phyloP scores from a whole-genome alignment of 2,113 vertebrate genomes.

The Caranx melampygus region DNA sequence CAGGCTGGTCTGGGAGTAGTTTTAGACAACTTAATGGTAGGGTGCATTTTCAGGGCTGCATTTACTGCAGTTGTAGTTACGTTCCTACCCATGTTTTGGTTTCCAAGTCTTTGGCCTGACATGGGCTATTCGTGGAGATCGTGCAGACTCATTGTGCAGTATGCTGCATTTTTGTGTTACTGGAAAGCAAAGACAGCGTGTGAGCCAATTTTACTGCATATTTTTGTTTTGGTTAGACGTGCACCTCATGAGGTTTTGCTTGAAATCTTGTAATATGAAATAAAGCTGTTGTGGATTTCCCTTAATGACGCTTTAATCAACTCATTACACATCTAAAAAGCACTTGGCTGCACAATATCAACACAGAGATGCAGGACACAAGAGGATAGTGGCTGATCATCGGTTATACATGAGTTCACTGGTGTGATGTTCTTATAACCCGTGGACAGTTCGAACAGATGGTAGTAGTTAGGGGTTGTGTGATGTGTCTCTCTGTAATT shows the following conservation, averaged over 20 bases:
- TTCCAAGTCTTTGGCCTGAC: slow-evolving; percentile 11
- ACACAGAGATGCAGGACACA: neutral
- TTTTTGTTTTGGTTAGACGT: neutral
- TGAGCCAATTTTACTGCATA: neutral
- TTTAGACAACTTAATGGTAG: slow-evolving; percentile 66
- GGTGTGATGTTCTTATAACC: too few relatives aligned
- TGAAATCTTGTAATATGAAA: neutral
- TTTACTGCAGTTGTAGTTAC: slow-evolving; percentile 33
- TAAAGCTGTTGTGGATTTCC: neutral
- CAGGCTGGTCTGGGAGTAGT: slow-evolving; percentile 24
- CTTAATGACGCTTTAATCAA: too few relatives aligned
- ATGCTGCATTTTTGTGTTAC: neutral
- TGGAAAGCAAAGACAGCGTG: neutral
- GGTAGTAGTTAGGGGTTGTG: too few relatives aligned
- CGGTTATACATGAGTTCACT: too few relatives aligned
- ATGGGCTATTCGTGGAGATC: slow-evolving; percentile 6
- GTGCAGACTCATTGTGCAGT: neutral
- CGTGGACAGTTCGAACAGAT: too few relatives aligned
- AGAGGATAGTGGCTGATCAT: too few relatives aligned
- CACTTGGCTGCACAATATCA: neutral
- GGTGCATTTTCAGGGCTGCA: slow-evolving; percentile 45
- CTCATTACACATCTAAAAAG: too few relatives aligned
- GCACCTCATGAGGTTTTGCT: too few relatives aligned
- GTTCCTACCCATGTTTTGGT: neutral
- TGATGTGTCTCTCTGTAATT: too few relatives aligned